Evolutionary conservation across 2,113 vertebrate genomes (phyloP), one percentile per base, ranked within the genome.

Genomic region (Rana temporaria): DNA sequence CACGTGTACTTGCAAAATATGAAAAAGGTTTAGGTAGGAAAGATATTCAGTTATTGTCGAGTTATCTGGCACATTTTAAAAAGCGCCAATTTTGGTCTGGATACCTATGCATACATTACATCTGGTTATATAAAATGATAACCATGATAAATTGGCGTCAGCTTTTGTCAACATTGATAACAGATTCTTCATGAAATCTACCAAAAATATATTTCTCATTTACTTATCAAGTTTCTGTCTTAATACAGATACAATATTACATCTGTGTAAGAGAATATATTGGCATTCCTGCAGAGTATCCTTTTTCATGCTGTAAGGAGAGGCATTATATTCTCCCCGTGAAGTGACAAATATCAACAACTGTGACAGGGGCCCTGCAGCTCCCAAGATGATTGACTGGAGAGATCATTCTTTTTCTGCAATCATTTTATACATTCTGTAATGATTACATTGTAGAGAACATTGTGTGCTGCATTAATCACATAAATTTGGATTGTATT

Each of bases 251-350:
- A 68, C 12, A 38, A 55, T 30, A 79, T 79, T 30, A 30, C 64
- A 24, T 69, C 26, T 66, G 20, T 78, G 22, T 66, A n/a, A 64
- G 34, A 64, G 64, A 55, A 15, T 30, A 18, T 65, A 79, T 68
- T 42, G 30, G 9, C 24, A 59, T 73, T 53, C 71, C 71, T 53
- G 53, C 78, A 79, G 30, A 48, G 78, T 59, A 79, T 79, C 26
- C 66, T 19, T 82, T 74, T 82, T 82, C 62, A 74, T 34, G 19
- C 30, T 22, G 70, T 82, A 82, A 73, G 62, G 14, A 65, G 57
- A 82, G 22, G 55, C 24, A 81, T 64, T 52, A 64, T 82, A 56
- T 74, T 64, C 18, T 63, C 11, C 60, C 60, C 18, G 34, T 68
- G 53, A 79, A 42, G 18, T 74, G 42, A 73, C 65, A 82, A 74